Evolutionary conservation across 2,888 invertebrate genomes (phyloP), one percentile per base, ranked within the genome.

Genomic region (Ceratothoa steindachneri): DNA sequence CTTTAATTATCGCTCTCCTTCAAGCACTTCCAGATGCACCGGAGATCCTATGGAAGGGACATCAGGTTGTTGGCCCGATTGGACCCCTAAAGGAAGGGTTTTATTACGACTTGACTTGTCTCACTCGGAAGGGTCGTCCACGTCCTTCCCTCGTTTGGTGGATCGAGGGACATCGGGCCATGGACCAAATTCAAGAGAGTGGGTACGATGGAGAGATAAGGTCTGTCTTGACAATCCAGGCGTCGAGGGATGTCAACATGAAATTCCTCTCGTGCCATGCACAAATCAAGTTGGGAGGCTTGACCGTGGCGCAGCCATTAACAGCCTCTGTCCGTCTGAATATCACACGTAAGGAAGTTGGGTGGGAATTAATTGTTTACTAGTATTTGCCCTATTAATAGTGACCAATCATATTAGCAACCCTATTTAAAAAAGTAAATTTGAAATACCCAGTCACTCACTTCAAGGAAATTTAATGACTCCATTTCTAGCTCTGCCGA

Each of bases 61-160:
- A 60, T 60, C 60, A 24, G 12, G 60, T 24, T 22, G 12, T 60
- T 60, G 60, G 60, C 12, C 60, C 60, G 3, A 60, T 60, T 3
- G 60, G 60, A 24, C 60, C 60, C 2, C 24, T 60, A 60, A 60
- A 60, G 24, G 60, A 60, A 60, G 27, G 27, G 12, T 60, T 24
- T 1, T 2, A 22, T 7, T 24, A 60, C 22, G 24, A 60, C n/a
- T 12, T 60, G 12, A 60, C 60, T 12, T 60, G 60, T 24, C 60
- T 60, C 24, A 60, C 60, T 12, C 19, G 60, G 24, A 24, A 24
- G 2, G 60, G 60, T 22, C 60, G 60, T 12, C 60, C 60, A 1
- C 27, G 12, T 24, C 60, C 60, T 1, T 60, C 60, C 24, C 60
- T 60, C 22, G 60, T 60, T 60, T 60, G 60, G 60, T 60, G 60